These are phyloP conservation scores for Serinus canaria DNA, from an alignment of 2,113 vertebrate genomes.

Conservation along the genomic window DNA sequence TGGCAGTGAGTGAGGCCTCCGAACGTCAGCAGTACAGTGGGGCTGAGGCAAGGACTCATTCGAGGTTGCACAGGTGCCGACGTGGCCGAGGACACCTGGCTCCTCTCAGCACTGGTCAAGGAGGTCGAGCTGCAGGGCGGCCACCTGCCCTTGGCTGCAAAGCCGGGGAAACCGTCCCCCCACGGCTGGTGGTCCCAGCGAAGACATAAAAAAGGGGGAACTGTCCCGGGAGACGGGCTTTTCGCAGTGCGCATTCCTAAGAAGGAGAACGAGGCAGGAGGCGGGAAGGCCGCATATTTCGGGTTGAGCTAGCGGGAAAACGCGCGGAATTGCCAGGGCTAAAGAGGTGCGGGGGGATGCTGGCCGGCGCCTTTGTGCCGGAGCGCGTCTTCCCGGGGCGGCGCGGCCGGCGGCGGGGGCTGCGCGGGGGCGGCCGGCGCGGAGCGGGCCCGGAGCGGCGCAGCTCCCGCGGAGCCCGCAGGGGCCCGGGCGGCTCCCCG, in stretches of 20 bases:
- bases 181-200: neutral
- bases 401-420: too few relatives aligned
- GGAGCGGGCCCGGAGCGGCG: neutral
- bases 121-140: neutral
- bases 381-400: neutral
- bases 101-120: neutral
- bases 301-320: neutral
- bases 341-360: neutral
- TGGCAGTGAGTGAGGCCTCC: neutral
- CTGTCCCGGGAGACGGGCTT: fast-evolving
- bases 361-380: neutral
- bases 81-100: neutral
- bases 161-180: neutral
- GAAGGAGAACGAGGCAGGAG: neutral
- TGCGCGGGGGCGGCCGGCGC: neutral
- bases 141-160: neutral
- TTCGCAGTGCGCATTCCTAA: neutral
- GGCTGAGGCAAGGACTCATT: neutral
- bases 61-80: neutral
- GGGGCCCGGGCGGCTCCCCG: neutral
- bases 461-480: neutral
- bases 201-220: neutral
- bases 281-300: neutral
- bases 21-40: neutral
- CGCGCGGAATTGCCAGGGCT: neutral